phyloP scores from a whole-genome alignment of 2,888 invertebrate species.

The Hypsopygia costalis region DNA sequence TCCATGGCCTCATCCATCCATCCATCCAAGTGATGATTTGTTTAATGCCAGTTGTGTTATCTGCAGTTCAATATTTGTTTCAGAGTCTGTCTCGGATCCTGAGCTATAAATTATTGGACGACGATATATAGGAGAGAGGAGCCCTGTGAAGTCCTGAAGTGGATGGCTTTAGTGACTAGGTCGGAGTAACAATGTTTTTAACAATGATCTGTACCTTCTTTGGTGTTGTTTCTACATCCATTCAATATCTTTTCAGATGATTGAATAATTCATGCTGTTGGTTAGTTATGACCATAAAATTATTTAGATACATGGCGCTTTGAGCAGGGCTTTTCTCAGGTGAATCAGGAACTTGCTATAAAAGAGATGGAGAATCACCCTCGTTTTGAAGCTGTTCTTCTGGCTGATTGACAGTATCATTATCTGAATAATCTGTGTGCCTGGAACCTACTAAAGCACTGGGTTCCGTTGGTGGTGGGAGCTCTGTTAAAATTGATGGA shows the following conservation, averaged over 20 bases:
- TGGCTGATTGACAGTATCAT: background rate
- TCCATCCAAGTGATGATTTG: constrained; percentile 7
- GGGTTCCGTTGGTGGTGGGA: background rate
- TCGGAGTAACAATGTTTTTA: constrained; percentile 1
- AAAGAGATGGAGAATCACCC: constrained; percentile 1
- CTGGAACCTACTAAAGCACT: too few relatives aligned
- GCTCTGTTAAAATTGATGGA: background rate
- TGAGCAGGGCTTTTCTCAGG: constrained; percentile 5
- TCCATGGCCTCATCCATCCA: too few relatives aligned
- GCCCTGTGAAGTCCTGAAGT: constrained; percentile 6
- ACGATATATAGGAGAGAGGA: constrained; percentile 6
- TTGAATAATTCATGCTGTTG: constrained; percentile 5
- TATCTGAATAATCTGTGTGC: background rate
- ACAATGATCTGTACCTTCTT: constrained; percentile 6
- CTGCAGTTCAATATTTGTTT: constrained; percentile 6
- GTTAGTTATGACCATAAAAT: constrained; percentile 4
- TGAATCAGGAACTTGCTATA: constrained; percentile 5
- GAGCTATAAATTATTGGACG: constrained; percentile 6
- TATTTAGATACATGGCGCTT: constrained; percentile 6
- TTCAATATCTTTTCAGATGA: constrained; percentile 4
- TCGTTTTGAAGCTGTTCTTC: too few relatives aligned
- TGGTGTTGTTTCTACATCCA: constrained; percentile 3
- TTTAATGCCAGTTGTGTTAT: constrained; percentile 7
- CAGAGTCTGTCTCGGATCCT: constrained; percentile 7
- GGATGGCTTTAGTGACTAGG: constrained; percentile 5